Percentiles rank a stretch among this genome's conserved stretches.
These are phyloP conservation scores for Drosophila parvula DNA, from an alignment of 1,140 invertebrate genomes.

Conservation along the genomic window DNA sequence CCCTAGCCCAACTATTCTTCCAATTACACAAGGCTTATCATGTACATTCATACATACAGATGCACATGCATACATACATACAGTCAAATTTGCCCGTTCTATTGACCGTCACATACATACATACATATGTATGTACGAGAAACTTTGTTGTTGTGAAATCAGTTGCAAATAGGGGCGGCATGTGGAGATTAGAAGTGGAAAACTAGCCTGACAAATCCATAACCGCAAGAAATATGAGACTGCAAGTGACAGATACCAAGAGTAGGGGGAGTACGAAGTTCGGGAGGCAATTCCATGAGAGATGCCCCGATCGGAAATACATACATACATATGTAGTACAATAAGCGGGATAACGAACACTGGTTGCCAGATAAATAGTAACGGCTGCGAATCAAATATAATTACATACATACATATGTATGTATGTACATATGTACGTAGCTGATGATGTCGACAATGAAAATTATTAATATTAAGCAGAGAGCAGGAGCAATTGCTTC, in stretches of 20 bases:
- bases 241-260: conserved; percentile 12
- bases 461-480: conserved; percentile 35
- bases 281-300: conserved; percentile 1
- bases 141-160: conserved; percentile 22
- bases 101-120: not conserved
- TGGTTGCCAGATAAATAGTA: conserved; percentile 33
- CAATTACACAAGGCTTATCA: conserved; percentile 2
- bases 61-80: not conserved
- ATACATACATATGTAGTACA: not conserved
- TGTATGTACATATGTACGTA: too few species aligned
- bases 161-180: conserved; percentile 23
- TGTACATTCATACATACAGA: not conserved
- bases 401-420: too few species aligned
- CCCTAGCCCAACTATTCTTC: not conserved
- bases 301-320: conserved; percentile 2
- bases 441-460: conserved; percentile 1
- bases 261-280: conserved; percentile 2
- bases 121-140: not conserved
- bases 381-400: conserved; percentile 45
- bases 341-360: not conserved
- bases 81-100: not conserved
- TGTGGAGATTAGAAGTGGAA: conserved; percentile 40
- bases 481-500: conserved; percentile 11
- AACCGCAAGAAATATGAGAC: conserved; percentile 45
- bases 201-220: conserved; percentile 13